These are phyloP conservation scores for Trematomus bernacchii DNA, from an alignment of 2,797 vertebrate species.

Conservation along the genomic window DNA sequence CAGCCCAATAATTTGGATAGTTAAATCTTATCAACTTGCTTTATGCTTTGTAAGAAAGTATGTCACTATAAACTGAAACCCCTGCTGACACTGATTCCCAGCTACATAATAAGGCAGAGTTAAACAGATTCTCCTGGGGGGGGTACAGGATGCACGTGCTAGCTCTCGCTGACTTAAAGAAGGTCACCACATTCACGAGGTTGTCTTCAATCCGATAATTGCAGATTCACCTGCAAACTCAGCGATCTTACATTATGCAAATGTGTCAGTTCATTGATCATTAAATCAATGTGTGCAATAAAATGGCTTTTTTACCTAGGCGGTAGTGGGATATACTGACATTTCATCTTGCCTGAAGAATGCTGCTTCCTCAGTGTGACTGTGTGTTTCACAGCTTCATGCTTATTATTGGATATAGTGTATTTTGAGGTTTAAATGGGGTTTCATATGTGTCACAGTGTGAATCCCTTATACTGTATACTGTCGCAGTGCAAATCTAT, in stretches of 20 bases:
- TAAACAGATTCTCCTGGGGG: neutral
- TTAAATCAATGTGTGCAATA: conserved; percentile 59
- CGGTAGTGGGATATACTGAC: neutral
- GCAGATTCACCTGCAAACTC: conserved; percentile 54
- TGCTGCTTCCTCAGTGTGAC: neutral
- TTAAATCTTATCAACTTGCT: too few relatives aligned
- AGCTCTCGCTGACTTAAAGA: conserved; percentile 22
- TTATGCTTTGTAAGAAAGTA: neutral
- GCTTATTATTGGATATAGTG: neutral
- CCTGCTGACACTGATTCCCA: neutral
- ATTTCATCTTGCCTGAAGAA: neutral
- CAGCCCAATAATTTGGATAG: too few relatives aligned
- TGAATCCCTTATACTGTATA: too few relatives aligned
- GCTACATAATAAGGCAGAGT: neutral
- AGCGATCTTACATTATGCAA: conserved; percentile 58
- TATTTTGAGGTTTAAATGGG: too few relatives aligned
- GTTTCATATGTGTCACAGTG: too few relatives aligned
- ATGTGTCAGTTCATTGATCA: conserved; percentile 59
- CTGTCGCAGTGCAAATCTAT: too few relatives aligned
- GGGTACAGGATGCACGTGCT: neutral
- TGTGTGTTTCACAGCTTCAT: neutral
- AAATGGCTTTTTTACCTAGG: conserved; percentile 21
- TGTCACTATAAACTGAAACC: neutral
- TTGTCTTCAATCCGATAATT: conserved; percentile 33
- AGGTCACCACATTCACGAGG: conserved; percentile 42